Evolutionary conservation across 64 coral and sea anemone genomes (phyloP).

Genomic region (Montipora efflorescens): DNA sequence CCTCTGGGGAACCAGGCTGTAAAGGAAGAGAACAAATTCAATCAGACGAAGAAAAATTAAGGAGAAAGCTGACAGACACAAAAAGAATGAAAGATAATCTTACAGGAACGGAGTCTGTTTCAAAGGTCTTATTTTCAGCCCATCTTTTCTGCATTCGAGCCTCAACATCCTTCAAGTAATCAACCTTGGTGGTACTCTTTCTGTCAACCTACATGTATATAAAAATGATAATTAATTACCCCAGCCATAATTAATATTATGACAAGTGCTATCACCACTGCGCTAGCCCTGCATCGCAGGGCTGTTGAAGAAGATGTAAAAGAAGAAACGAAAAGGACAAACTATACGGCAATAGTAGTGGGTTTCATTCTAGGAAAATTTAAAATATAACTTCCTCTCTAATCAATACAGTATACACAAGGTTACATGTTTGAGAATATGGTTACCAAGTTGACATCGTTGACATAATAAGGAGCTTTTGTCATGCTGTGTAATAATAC

Average conservation of each 20-base stretch:
- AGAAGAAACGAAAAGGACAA: too few relatives aligned
- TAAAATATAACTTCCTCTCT: too few relatives aligned
- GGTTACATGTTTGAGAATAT: too few relatives aligned
- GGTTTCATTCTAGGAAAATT: too few relatives aligned
- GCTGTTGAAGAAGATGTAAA: too few relatives aligned
- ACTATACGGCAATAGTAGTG: too few relatives aligned
- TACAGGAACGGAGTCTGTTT: conserved; percentile 53
- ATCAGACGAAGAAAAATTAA: not conserved
- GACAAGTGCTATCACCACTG: too few relatives aligned
- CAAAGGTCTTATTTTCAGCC: conserved; percentile 57
- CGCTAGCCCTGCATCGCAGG: too few relatives aligned
- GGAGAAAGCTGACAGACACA: not conserved
- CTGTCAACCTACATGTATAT: conserved; percentile 54
- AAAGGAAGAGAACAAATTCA: not conserved
- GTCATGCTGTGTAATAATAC: too few relatives aligned
- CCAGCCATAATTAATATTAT: not conserved
- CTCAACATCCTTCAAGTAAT: conserved; percentile 68
- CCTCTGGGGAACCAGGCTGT: conserved; percentile 37
- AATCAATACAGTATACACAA: too few relatives aligned
- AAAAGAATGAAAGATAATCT: not conserved
- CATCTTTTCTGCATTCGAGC: conserved; percentile 70
- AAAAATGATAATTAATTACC: not conserved
- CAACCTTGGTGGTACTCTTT: conserved; percentile 75
- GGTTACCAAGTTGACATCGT: too few relatives aligned
- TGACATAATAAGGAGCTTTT: too few relatives aligned